Conservation (phyloP, 2,888 invertebrate genomes). For the Cheilosia urbana region DNA sequence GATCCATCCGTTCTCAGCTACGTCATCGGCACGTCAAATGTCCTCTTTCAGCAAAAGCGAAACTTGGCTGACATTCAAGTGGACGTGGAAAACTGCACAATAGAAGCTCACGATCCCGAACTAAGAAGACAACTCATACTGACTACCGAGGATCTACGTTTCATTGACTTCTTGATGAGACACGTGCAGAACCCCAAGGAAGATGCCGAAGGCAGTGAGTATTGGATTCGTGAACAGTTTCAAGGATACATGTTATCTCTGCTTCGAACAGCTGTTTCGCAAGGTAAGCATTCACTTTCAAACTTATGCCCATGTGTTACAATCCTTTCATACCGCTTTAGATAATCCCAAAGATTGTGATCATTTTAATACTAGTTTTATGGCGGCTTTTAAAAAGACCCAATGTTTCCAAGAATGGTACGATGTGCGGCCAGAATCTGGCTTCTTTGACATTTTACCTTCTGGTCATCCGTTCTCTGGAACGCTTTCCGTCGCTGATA, state of each 20-base stretch:
- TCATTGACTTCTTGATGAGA: constrained; percentile 96
- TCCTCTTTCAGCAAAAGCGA: constrained; percentile 97
- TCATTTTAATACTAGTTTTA: constrained; percentile 93
- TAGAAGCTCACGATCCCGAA: constrained; percentile 92
- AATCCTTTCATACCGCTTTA: constrained; percentile 1
- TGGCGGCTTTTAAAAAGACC: constrained; percentile 93
- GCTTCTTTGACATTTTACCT: constrained; percentile 88
- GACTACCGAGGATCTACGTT: constrained; percentile 97
- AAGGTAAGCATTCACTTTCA: constrained; percentile 84
- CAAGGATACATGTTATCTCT: constrained; percentile 93
- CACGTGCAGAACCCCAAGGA: constrained; percentile 88
- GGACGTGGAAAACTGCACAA: constrained; percentile 93
- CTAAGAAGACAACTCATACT: constrained; percentile 93
- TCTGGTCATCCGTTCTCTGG: constrained; percentile 97
- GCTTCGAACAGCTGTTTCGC: constrained; percentile 90
- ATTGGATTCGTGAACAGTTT: constrained; percentile 98
- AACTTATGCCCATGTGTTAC: too few species aligned
- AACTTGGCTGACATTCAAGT: constrained; percentile 96
- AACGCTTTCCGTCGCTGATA: constrained; percentile 96
- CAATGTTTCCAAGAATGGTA: constrained; percentile 95
- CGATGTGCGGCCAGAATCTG: constrained; percentile 86
- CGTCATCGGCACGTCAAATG: constrained; percentile 98
- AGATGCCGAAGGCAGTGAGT: constrained; percentile 95
- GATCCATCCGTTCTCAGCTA: constrained; percentile 94
- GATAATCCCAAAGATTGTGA: constrained; percentile 89